Base-by-base conservation (phyloP, 1,140 invertebrate genomes). In the Macrocentrus cingulum region DNA sequence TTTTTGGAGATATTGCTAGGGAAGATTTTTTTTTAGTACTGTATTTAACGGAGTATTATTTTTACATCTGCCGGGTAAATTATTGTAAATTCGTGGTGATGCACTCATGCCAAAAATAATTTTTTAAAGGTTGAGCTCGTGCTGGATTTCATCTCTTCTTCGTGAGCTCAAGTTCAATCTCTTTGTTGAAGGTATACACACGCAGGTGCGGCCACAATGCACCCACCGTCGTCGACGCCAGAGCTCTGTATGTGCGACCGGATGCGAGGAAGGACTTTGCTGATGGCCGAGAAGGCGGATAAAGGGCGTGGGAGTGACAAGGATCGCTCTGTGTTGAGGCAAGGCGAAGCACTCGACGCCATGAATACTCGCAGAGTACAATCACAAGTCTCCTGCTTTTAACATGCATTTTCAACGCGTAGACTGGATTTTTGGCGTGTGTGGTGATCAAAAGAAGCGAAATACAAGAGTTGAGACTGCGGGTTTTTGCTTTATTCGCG, bases 161-260 rank as follows among this genome's bases (percentile, higher is more conserved):
- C 25, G 53, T 25, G 11, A 46, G 15, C 50, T 51, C 48, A 44
- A 39, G 36, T 56, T 56, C 48, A 41, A 53, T 37, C 49, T 56
- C 20, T 50, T 37, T 42, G 22, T 67, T 41, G 56, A 39, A 25
- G 49, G n/a, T n/a, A n/a, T 59, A 64, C 42, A 51, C 51, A 51
- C 63, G 66, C 69, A 70, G 67, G 67, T 71, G 66, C 60, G 64
- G 54, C 54, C 62, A 72, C 68, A 67, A 71, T 71, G 61, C 64
- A 63, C 45, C 54, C 54, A 48, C 45, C 60, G 29, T 39, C 54
- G 56, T 39, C 55, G 48, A 50, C 29, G 44, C 20, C 53, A 23
- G 22, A 50, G 48, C 32, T n/a, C 16, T 34, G 19, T 25, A 49
- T 46, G 37, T 37, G 59, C 57, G 52, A 42, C 61, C 63, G 60